Conservation (phyloP, 2,113 vertebrate species). For the Mixornis gularis region DNA sequence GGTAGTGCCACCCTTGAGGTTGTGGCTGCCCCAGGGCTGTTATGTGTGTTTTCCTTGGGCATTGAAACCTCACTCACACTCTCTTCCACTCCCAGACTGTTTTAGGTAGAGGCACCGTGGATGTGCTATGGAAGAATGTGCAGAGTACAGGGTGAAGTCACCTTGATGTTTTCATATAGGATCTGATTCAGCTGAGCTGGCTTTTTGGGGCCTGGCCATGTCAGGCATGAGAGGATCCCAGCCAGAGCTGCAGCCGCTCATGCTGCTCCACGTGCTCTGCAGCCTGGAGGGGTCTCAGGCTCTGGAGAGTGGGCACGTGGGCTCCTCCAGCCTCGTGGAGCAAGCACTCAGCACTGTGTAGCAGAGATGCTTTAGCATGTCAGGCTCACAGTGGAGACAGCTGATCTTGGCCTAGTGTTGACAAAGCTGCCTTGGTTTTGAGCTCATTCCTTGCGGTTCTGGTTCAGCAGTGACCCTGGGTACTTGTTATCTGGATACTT, state of each 20-base stretch:
- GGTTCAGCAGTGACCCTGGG: background rate
- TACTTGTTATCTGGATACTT: background rate
- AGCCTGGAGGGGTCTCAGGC: background rate
- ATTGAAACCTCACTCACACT: background rate
- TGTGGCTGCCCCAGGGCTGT: background rate
- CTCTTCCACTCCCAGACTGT: background rate
- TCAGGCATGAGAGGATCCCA: background rate
- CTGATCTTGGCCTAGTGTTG: background rate
- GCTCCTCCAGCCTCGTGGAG: background rate
- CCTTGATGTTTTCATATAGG: background rate
- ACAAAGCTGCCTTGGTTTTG: background rate
- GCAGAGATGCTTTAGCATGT: background rate
- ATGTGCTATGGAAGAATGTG: background rate
- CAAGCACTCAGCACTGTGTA: background rate
- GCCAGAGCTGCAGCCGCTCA: background rate
- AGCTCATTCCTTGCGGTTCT: background rate
- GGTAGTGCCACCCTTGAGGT: fast-evolving
- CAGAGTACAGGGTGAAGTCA: background rate
- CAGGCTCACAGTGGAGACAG: background rate
- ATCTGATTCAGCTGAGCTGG: background rate
- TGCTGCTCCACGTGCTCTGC: fast-evolving
- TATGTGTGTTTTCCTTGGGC: background rate
- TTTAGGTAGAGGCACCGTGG: background rate
- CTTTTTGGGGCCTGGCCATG: background rate
- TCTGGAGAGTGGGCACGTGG: fast-evolving